phyloP scores from a whole-genome alignment of 2,113 vertebrate species.

The Egretta garzetta region DNA sequence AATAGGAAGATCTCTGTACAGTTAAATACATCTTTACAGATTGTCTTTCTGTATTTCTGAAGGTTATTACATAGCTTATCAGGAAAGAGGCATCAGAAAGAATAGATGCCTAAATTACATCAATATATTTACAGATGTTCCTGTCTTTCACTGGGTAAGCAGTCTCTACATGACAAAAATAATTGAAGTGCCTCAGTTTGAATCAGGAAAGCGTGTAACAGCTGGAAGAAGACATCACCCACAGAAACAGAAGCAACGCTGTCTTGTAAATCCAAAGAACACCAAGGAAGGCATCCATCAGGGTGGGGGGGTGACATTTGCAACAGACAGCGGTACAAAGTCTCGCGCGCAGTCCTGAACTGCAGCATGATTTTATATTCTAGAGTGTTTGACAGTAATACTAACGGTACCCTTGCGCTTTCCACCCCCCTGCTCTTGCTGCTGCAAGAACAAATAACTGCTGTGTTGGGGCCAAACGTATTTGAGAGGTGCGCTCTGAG shows the following conservation, averaged over 20 bases:
- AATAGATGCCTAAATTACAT: not conserved
- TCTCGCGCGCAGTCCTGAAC: not conserved
- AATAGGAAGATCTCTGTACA: not conserved
- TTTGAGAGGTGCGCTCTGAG: not conserved
- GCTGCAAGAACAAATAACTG: not conserved
- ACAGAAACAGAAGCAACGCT: accelerated
- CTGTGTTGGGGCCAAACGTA: not conserved
- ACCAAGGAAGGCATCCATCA: too few species aligned
- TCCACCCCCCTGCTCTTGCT: not conserved
- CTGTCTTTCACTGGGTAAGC: not conserved
- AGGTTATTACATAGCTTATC: not conserved
- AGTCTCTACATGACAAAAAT: not conserved
- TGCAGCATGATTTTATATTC: not conserved
- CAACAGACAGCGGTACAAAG: accelerated
- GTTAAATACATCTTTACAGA: not conserved
- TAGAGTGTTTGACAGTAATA: not conserved
- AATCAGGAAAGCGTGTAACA: not conserved
- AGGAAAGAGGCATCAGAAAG: not conserved
- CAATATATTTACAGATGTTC: not conserved
- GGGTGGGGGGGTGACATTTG: not conserved
- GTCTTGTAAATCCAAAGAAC: not conserved
- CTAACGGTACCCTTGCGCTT: not conserved
- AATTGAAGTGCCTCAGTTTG: not conserved
- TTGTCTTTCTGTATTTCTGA: not conserved
- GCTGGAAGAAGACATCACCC: not conserved